phyloP scores from a whole-genome alignment of 53 echinoderm and acorn worm genomes.

The Holothuria scabra region DNA sequence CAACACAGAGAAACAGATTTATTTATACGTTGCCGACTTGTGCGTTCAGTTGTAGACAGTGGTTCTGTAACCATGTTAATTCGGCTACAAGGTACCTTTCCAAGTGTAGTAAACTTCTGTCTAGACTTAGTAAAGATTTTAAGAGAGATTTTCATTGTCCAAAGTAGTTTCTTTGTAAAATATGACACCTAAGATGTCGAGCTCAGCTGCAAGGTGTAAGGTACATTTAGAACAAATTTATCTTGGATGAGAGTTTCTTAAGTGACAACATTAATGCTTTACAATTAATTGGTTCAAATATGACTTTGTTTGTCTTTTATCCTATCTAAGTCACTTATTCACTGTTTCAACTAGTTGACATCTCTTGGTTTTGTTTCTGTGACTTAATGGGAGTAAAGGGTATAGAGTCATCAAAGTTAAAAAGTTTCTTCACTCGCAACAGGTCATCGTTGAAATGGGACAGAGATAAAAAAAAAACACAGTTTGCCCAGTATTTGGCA shows the following conservation, averaged over 20 bases:
- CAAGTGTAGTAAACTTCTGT: conserved; percentile 56
- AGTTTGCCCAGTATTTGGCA: conserved; percentile 53
- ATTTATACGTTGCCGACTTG: conserved; percentile 57
- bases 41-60: conserved; percentile 63
- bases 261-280: conserved; percentile 8
- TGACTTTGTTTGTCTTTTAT: too few relatives aligned
- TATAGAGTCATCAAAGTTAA: conserved; percentile 66
- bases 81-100: conserved; percentile 47
- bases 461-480: conserved; percentile 60
- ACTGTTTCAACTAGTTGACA: conserved; percentile 42
- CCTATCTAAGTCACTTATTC: conserved; percentile 43
- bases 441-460: conserved; percentile 54
- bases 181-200: conserved; percentile 61
- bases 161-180: conserved; percentile 51
- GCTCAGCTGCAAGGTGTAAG: conserved; percentile 19
- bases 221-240: too few relatives aligned
- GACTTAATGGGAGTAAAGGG: background rate
- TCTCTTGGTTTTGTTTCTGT: background rate
- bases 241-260: too few relatives aligned
- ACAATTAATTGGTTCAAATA: too few relatives aligned
- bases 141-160: conserved; percentile 53
- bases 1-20: conserved; percentile 61
- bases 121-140: conserved; percentile 48
- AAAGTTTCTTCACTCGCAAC: conserved; percentile 50
- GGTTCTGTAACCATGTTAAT: conserved; percentile 44